A percentile compares a stretch with the other conserved stretches of the same genome.
These are phyloP conservation scores for Acanthisitta chloris DNA, from an alignment of 2,113 vertebrate species.

Conservation along the genomic window DNA sequence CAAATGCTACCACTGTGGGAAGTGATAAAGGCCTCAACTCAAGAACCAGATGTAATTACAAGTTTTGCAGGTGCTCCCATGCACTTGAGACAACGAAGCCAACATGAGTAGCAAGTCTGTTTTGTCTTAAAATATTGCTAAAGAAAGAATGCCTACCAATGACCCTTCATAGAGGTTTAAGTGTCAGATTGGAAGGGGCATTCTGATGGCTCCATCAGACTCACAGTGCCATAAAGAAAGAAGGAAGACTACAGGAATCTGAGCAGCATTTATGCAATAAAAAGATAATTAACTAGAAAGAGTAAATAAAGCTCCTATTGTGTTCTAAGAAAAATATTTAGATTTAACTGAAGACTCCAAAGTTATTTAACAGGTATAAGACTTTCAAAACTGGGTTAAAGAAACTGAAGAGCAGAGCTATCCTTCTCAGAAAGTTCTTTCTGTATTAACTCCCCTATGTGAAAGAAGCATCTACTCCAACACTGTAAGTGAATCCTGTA, in stretches of 20 bases:
- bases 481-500: neutral
- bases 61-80: neutral
- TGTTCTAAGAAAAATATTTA: neutral
- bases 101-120: neutral
- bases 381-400: neutral
- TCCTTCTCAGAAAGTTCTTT: neutral
- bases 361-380: neutral
- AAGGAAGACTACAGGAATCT: neutral
- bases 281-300: neutral
- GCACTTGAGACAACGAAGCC: neutral
- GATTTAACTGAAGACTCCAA: neutral
- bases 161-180: neutral
- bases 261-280: neutral
- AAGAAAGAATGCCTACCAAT: neutral
- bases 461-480: neutral
- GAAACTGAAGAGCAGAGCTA: neutral
- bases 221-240: neutral
- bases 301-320: neutral
- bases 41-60: neutral
- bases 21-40: neutral
- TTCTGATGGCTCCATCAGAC: neutral
- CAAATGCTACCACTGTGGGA: neutral
- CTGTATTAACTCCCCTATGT: neutral
- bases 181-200: neutral
- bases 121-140: neutral